Evolutionary conservation across 2,797 vertebrate genomes (phyloP).

Genomic region (Chaenodraco wilsoni): DNA sequence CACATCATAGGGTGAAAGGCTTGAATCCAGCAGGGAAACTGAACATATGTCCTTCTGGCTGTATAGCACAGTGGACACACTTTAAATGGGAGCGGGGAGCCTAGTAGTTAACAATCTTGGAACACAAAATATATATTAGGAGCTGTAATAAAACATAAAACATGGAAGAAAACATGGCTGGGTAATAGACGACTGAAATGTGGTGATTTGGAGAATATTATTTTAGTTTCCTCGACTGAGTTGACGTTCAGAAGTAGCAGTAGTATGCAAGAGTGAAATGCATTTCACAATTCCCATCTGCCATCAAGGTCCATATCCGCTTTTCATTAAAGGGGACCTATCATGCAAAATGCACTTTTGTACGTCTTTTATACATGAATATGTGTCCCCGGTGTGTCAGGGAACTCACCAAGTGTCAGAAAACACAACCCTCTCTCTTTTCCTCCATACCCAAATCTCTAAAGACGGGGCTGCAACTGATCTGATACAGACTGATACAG

Average conservation of each 20-base stretch:
- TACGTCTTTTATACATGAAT: no score
- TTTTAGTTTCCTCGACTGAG: neutral
- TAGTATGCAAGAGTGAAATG: no score
- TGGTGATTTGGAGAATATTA: neutral
- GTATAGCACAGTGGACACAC: neutral
- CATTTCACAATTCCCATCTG: no score
- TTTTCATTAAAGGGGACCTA: no score
- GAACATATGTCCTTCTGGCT: conserved; percentile 7
- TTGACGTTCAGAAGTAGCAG: conserved; percentile 1
- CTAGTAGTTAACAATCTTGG: neutral
- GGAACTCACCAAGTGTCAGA: no score
- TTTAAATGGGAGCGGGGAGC: neutral
- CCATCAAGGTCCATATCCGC: no score
- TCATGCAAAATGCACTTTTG: no score
- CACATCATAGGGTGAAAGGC: neutral
- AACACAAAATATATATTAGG: neutral
- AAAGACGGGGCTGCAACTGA: no score
- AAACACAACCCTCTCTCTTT: no score
- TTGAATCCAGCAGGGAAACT: conserved; percentile 8
- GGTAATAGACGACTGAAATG: neutral
- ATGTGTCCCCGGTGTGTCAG: no score
- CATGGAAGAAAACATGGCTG: neutral
- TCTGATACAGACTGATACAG: no score
- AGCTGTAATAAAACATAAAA: neutral
- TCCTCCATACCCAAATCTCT: no score